Percentiles rank a stretch among this genome's conserved stretches.
These are phyloP conservation scores for Mesitornis unicolor DNA, from an alignment of 2,113 vertebrate genomes.

Conservation along the genomic window DNA sequence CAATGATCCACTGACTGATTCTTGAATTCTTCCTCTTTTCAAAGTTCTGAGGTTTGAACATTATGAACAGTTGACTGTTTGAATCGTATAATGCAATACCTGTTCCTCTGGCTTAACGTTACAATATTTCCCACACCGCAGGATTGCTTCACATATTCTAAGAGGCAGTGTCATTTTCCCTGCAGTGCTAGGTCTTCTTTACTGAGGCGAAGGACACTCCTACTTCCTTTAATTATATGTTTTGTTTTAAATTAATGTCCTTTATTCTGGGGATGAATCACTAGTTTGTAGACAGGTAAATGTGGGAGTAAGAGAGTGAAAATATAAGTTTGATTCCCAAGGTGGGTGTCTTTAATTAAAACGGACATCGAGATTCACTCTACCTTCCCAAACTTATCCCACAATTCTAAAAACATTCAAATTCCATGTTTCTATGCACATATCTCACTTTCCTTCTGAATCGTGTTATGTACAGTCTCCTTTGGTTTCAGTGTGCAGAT, in stretches of 20 bases:
- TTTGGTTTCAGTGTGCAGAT: neutral
- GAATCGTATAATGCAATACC: constrained; percentile 73
- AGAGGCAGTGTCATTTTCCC: constrained; percentile 71
- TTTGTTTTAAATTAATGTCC: constrained; percentile 71
- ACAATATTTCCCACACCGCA: constrained; percentile 72
- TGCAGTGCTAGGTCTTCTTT: constrained; percentile 65
- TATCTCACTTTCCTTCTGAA: neutral
- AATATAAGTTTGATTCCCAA: constrained; percentile 63
- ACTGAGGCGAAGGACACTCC: constrained; percentile 64
- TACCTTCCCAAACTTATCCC: constrained; percentile 32
- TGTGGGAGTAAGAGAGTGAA: constrained; percentile 65
- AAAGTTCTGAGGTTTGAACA: constrained; percentile 61
- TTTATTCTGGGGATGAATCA: constrained; percentile 71
- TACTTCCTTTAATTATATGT: constrained; percentile 74
- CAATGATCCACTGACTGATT: neutral
- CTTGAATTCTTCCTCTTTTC: constrained; percentile 70
- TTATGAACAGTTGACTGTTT: constrained; percentile 72
- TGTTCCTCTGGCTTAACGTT: constrained; percentile 76
- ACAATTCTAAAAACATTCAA: neutral
- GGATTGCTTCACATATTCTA: constrained; percentile 72
- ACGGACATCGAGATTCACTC: constrained; percentile 17
- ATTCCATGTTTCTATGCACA: neutral
- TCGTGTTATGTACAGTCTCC: rapidly evolving
- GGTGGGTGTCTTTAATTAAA: constrained; percentile 72
- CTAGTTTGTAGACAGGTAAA: constrained; percentile 70